Evolutionary conservation across 1,140 invertebrate species (phyloP).

Genomic region (Drosophila willistoni): DNA sequence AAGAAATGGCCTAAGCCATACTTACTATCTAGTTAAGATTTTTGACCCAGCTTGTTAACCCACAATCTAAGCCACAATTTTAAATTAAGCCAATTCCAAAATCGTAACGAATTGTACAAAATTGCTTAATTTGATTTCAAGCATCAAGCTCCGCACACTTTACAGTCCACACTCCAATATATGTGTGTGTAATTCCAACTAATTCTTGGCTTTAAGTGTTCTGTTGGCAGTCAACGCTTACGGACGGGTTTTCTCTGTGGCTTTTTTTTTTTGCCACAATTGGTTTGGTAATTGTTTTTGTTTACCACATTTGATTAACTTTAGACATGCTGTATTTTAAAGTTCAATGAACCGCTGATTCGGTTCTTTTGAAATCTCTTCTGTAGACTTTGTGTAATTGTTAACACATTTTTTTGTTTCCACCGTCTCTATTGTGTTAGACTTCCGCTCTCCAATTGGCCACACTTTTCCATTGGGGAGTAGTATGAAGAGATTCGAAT

Average conservation of each 20-base stretch:
- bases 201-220: conserved; percentile 15
- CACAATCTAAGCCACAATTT: neutral
- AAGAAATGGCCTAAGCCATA: neutral
- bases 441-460: conserved; percentile 19
- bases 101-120: conserved; percentile 2
- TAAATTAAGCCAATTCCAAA: neutral
- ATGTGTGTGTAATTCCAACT: neutral
- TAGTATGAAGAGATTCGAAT: neutral
- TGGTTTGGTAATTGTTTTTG: conserved; percentile 15
- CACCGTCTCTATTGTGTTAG: neutral
- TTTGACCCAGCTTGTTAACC: neutral
- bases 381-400: conserved; percentile 3
- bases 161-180: neutral
- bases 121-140: conserved; percentile 9
- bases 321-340: conserved; percentile 7
- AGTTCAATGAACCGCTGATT: conserved; percentile 13
- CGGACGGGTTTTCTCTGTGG: conserved; percentile 2
- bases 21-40: neutral
- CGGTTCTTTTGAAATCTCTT: conserved; percentile 19
- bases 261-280: neutral
- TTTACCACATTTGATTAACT: conserved; percentile 15
- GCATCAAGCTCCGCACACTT: conserved; percentile 4
- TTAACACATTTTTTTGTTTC: conserved; percentile 12
- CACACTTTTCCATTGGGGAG: conserved; percentile 10
- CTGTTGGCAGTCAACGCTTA: neutral